Percentiles rank a stretch among this genome's conserved stretches.
phyloP scores from a whole-genome alignment of 2,888 invertebrate species.

The Nowickia ferox region DNA sequence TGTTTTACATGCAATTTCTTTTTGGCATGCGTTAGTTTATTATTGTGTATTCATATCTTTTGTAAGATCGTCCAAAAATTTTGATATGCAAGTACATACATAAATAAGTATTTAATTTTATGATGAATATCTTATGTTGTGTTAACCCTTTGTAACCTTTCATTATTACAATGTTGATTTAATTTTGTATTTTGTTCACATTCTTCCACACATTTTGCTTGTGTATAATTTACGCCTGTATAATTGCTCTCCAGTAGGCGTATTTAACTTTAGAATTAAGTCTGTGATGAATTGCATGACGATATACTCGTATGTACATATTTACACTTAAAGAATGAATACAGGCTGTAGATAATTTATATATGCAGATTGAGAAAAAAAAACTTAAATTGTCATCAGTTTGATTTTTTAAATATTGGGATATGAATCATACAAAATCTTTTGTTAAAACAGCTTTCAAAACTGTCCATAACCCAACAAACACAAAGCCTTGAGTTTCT shows the following conservation, averaged over 20 bases:
- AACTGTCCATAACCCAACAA: background rate
- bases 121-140: constrained; percentile 59
- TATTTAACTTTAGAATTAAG: constrained; percentile 66
- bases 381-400: background rate
- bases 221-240: constrained; percentile 67
- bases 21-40: constrained; percentile 56
- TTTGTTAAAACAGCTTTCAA: background rate
- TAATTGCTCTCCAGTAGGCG: constrained; percentile 70
- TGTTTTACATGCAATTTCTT: constrained; percentile 25
- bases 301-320: too few relatives aligned
- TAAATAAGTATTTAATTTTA: constrained; percentile 24
- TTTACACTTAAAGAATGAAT: background rate
- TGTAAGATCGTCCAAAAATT: constrained; percentile 36
- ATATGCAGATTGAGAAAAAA: constrained; percentile 14
- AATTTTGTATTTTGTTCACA: constrained; percentile 53
- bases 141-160: constrained; percentile 65
- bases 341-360: constrained; percentile 57
- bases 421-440: constrained; percentile 14
- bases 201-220: constrained; percentile 48
- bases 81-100: background rate
- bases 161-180: constrained; percentile 64
- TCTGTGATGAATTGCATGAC: constrained; percentile 55
- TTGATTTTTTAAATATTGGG: background rate
- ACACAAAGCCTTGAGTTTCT: background rate
- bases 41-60: constrained; percentile 38